Conservation (phyloP, 1,140 invertebrate genomes). For the Zaprionus gabonicus region DNA sequence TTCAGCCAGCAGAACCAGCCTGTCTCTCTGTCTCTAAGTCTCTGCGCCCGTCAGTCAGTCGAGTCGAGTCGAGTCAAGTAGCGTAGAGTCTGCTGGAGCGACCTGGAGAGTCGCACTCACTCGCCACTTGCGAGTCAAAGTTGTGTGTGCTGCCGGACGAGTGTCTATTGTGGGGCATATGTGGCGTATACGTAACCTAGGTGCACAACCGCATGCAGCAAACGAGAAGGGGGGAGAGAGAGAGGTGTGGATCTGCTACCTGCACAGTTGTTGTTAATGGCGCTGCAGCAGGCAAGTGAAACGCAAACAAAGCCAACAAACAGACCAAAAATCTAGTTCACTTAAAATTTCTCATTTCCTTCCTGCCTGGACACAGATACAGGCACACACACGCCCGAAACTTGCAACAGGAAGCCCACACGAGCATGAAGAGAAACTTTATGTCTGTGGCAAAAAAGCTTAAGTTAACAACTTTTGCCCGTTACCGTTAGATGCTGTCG, state of each 20-base stretch:
- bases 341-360: constrained; percentile 67
- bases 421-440: constrained; percentile 25
- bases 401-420: constrained; percentile 36
- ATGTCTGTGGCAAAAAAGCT: constrained; percentile 57
- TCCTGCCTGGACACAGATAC: constrained; percentile 35
- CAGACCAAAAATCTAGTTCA: constrained; percentile 66
- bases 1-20: not conserved
- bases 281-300: constrained; percentile 32
- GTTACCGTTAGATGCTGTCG: constrained; percentile 25
- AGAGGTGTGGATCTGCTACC: not conserved
- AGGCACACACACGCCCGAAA: constrained; percentile 11
- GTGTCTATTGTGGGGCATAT: constrained; percentile 27
- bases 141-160: constrained; percentile 21
- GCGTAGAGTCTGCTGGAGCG: not conserved
- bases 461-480: constrained; percentile 80
- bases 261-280: constrained; percentile 35
- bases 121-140: constrained; percentile 29
- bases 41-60: constrained; percentile 24
- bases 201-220: constrained; percentile 31
- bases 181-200: constrained; percentile 45
- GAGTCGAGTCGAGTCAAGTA: not conserved
- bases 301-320: constrained; percentile 54
- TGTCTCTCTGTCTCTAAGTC: not conserved
- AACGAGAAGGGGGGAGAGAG: constrained; percentile 1
- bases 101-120: not conserved